Evolutionary conservation across 2,797 vertebrate species (phyloP).

Genomic region (Sebastes trivittatus): DNA sequence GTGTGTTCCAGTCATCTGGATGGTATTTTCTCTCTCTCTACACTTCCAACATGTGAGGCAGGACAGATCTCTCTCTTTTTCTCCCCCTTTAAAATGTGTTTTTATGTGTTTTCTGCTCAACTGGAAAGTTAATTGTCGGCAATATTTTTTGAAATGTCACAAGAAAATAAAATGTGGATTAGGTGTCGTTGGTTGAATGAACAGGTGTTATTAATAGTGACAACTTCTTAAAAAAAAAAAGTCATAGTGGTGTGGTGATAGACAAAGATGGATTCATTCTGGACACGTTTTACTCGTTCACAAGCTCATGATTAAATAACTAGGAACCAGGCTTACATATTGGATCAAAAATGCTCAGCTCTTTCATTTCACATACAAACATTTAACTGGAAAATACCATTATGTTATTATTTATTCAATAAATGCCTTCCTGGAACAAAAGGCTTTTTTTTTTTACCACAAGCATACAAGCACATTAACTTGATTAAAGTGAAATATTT

Average conservation of each 20-base stretch:
- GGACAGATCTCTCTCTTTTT: neutral
- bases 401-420: neutral
- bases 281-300: neutral
- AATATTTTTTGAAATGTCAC: neutral
- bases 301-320: neutral
- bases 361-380: neutral
- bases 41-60: neutral
- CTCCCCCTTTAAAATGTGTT: neutral
- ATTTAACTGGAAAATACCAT: neutral
- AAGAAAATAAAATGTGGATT: neutral
- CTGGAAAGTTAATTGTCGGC: neutral
- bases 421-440: neutral
- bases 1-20: slow-evolving; percentile 17
- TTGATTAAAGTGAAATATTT: neutral
- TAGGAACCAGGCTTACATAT: neutral
- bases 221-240: neutral
- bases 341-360: neutral
- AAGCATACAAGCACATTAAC: neutral
- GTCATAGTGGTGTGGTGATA: neutral
- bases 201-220: neutral
- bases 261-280: neutral
- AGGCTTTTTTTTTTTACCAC: neutral
- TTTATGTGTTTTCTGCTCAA: neutral
- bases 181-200: neutral
- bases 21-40: neutral